Evolutionary conservation across 2,888 invertebrate species (phyloP), one percentile per base, ranked within the genome.

Genomic region (Drosophila neutralis): DNA sequence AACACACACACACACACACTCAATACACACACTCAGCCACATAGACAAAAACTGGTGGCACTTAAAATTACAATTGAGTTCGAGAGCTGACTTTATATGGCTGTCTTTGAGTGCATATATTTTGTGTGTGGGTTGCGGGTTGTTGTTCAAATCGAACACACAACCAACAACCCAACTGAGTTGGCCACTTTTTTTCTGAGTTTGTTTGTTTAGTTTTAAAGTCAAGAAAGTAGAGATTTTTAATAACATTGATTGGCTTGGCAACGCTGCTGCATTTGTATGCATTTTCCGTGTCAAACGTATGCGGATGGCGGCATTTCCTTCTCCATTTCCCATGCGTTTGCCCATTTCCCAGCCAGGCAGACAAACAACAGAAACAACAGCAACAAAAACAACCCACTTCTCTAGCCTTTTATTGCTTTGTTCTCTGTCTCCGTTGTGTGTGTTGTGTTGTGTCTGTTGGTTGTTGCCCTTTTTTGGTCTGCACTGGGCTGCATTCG

Each of bases 251-350:
- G 71, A 76, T 85, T 87, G 84, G 73, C 76, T 60, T 36, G 56
- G 60, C 29, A 42, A n/a, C 35, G 52, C 13, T 51, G 48, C 15
- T 64, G 51, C 76, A 80, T 83, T 88, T 69, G 86, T 88, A 82
- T 88, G 82, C 80, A 80, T 86, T 86, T 86, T 88, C 70, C 83
- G 83, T 86, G 86, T 88, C 88, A 86, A 82, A 73, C 82, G 80
- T 83, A 86, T 85, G 83, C 86, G 85, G 66, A 79, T 66, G 73
- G 18, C 63, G 65, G 54, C 61, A 76, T 79, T 78, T 78, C 78
- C 78, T 76, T 68, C 67, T 77, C 61, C 73, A 79, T 79, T 87
- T 84, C 77, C 77, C 73, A 73, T 76, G 72, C 72, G 68, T 75
- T 78, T 66, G 66, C 72, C 66, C 64, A 75, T 73, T 77, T 79